These are phyloP conservation scores for Cephalotes varians DNA, from an alignment of 2,888 invertebrate species.

Conservation along the genomic window DNA sequence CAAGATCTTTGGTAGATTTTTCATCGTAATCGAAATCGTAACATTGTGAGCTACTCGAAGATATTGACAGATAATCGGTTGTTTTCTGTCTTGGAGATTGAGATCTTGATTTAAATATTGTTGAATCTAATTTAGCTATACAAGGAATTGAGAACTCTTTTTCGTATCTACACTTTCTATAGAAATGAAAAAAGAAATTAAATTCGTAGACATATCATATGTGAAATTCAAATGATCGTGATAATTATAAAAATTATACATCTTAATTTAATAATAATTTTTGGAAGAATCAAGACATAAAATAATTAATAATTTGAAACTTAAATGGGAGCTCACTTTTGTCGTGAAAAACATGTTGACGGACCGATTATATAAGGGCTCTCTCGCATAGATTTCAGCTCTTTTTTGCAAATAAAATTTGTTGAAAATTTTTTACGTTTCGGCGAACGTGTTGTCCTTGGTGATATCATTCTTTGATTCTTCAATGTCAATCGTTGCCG, in stretches of 20 bases:
- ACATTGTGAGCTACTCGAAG: conserved; percentile 4
- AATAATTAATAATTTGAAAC: neutral
- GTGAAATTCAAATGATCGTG: neutral
- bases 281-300: neutral
- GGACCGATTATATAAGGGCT: neutral
- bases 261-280: neutral
- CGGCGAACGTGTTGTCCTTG: neutral
- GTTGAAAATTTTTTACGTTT: conserved; percentile 17
- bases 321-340: conserved; percentile 5
- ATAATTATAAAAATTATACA: neutral
- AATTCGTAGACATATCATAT: neutral
- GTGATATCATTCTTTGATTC: neutral
- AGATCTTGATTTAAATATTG: conserved; percentile 21
- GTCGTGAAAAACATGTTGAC: neutral
- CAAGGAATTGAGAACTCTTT: conserved; percentile 21
- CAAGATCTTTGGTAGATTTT: neutral
- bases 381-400: neutral
- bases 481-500: conserved; percentile 8
- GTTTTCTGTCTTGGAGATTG: conserved; percentile 44
- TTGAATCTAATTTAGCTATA: neutral
- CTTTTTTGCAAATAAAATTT: conserved; percentile 1
- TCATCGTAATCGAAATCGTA: conserved; percentile 1
- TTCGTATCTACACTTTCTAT: conserved; percentile 26
- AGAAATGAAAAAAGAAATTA: neutral
- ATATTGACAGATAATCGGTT: conserved; percentile 3